A percentile compares a stretch with the other conserved stretches of the same genome.
Conservation (phyloP, 2,888 invertebrate species). For the Ophraella communa region DNA sequence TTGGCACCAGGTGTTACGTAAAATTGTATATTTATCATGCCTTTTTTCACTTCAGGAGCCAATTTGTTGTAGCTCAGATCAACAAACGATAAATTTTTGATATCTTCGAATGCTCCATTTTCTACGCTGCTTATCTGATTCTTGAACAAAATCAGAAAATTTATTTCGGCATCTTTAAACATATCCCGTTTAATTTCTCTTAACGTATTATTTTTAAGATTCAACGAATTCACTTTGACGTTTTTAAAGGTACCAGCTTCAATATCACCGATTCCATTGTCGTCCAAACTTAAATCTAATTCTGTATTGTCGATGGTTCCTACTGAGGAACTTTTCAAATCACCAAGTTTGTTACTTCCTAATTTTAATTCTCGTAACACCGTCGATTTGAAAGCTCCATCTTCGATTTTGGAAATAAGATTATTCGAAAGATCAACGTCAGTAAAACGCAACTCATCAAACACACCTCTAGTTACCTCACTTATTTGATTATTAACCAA, state of each 20-base stretch:
- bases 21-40: background rate
- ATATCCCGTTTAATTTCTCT: background rate
- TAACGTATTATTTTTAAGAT: background rate
- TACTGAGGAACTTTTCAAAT: background rate
- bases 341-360: background rate
- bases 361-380: background rate
- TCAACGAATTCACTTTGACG: background rate
- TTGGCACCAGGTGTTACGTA: background rate
- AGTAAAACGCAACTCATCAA: background rate
- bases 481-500: background rate
- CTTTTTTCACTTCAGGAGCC: background rate
- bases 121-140: background rate
- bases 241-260: background rate
- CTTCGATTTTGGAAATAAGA: background rate
- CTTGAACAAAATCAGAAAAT: background rate
- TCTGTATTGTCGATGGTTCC: background rate
- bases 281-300: background rate
- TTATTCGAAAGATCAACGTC: background rate
- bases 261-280: background rate
- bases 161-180: background rate
- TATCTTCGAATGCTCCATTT: background rate
- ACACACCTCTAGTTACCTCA: background rate
- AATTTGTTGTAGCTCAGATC: background rate
- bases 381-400: background rate
- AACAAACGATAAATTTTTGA: background rate